Conservation (phyloP, 35 echinoderm and acorn worm genomes). For the Patiria miniata region DNA sequence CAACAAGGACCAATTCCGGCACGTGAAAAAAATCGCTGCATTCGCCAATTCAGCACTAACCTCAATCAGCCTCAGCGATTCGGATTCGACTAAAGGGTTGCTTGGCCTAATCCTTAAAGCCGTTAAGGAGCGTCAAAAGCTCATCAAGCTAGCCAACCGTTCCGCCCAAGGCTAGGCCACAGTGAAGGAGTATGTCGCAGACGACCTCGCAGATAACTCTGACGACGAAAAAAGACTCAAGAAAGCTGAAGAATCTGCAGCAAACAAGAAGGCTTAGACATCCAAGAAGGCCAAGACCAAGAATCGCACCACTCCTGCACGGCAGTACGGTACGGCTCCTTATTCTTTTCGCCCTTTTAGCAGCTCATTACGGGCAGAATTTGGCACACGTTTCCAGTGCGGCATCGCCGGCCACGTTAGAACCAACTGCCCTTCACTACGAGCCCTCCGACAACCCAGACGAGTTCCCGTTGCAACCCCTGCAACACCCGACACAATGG, state of each 20-base stretch:
- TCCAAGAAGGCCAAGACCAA: constrained; percentile 12
- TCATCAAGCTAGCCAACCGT: constrained; percentile 41
- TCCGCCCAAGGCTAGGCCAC: constrained; percentile 42
- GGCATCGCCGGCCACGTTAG: constrained; percentile 40
- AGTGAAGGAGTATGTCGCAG: constrained; percentile 37
- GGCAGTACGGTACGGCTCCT: neutral
- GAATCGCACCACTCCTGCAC: neutral
- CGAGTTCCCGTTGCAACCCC: neutral
- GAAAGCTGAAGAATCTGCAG: constrained; percentile 28
- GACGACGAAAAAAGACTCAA: constrained; percentile 28
- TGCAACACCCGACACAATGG: constrained; percentile 9
- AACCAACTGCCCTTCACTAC: constrained; percentile 36
- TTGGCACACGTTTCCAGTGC: constrained; percentile 50
- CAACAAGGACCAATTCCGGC: constrained; percentile 13
- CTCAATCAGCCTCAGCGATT: neutral
- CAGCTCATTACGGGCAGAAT: constrained; percentile 6
- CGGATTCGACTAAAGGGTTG: neutral
- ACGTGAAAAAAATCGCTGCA: neutral
- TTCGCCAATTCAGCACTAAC: neutral
- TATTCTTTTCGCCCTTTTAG: constrained; percentile 6
- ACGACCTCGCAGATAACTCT: constrained; percentile 25
- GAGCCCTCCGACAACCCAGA: neutral
- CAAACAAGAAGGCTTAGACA: constrained; percentile 13
- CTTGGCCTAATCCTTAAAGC: neutral
- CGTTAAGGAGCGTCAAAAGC: constrained; percentile 18